Evolutionary conservation across 1,140 invertebrate species (phyloP).

Genomic region (Sminthurides bifidus): DNA sequence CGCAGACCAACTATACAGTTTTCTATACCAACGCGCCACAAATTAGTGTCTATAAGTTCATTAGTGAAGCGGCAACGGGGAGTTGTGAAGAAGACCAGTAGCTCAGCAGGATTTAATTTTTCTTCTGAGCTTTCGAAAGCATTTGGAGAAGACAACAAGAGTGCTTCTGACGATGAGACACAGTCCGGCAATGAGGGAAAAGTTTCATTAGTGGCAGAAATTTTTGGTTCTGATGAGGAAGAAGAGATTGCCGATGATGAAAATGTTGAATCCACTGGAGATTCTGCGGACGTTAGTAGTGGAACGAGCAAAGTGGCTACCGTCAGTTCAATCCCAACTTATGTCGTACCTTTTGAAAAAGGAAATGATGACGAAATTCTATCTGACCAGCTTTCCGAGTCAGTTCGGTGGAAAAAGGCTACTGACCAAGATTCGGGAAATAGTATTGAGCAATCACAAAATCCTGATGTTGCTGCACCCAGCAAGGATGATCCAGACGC

Average conservation of each 20-base stretch:
- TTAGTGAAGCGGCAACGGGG: slow-evolving; percentile 28
- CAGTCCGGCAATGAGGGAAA: slow-evolving; percentile 14
- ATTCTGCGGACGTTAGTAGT: too few species aligned
- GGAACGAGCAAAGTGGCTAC: too few species aligned
- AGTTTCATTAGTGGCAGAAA: slow-evolving; percentile 27
- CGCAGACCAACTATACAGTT: slow-evolving; percentile 30
- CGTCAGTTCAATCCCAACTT: too few species aligned
- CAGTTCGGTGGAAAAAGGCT: too few species aligned
- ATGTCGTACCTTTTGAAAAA: too few species aligned
- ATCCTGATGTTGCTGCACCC: too few species aligned
- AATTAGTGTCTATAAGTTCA: slow-evolving; percentile 25
- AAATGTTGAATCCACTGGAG: background rate
- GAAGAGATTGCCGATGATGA: slow-evolving; percentile 12
- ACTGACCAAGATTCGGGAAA: too few species aligned
- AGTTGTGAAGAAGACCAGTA: slow-evolving; percentile 23
- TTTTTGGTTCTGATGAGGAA: slow-evolving; percentile 27
- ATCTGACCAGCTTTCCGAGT: too few species aligned
- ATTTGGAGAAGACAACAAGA: slow-evolving; percentile 17
- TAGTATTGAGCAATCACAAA: too few species aligned
- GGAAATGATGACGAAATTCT: too few species aligned
- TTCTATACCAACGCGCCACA: slow-evolving; percentile 28
- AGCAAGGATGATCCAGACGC: too few species aligned
- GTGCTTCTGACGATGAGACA: slow-evolving; percentile 17
- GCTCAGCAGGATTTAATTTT: slow-evolving; percentile 11
- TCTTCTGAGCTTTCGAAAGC: slow-evolving; percentile 22